These are phyloP conservation scores for Mantis religiosa DNA, from an alignment of 2,888 invertebrate species.

Conservation along the genomic window DNA sequence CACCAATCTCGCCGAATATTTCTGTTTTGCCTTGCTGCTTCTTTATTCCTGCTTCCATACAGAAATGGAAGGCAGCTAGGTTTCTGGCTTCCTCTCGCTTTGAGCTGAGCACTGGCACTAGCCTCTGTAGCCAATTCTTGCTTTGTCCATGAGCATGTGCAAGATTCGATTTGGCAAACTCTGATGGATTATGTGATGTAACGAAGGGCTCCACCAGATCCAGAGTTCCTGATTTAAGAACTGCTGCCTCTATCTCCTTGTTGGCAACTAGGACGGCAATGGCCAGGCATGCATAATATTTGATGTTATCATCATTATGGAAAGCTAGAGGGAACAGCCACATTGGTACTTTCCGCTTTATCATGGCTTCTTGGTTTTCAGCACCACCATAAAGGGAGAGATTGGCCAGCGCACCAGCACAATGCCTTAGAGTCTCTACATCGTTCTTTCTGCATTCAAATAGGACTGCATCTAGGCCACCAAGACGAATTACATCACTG, in stretches of 20 bases:
- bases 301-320: constrained; percentile 92
- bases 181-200: constrained; percentile 87
- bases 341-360: constrained; percentile 86
- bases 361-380: constrained; percentile 97
- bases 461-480: constrained; percentile 90
- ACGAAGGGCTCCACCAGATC: constrained; percentile 96
- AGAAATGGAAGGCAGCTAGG: constrained; percentile 95
- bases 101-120: constrained; percentile 91
- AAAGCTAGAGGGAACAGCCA: constrained; percentile 98
- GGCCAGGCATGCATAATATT: constrained; percentile 97
- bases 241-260: constrained; percentile 96
- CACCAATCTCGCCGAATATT: constrained; percentile 90
- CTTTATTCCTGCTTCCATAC: constrained; percentile 98
- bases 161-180: constrained; percentile 87
- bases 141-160: constrained; percentile 95
- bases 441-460: constrained; percentile 93
- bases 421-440: constrained; percentile 87
- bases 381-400: constrained; percentile 93
- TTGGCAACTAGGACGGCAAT: constrained; percentile 95
- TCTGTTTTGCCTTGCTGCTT: constrained; percentile 86
- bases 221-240: constrained; percentile 92
- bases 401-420: constrained; percentile 95
- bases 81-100: constrained; percentile 94
- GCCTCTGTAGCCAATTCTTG: constrained; percentile 85
- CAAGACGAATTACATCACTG: constrained; percentile 84